These are phyloP conservation scores for Muscidifurax raptorellus DNA, from an alignment of 1,140 invertebrate species.

Conservation along the genomic window DNA sequence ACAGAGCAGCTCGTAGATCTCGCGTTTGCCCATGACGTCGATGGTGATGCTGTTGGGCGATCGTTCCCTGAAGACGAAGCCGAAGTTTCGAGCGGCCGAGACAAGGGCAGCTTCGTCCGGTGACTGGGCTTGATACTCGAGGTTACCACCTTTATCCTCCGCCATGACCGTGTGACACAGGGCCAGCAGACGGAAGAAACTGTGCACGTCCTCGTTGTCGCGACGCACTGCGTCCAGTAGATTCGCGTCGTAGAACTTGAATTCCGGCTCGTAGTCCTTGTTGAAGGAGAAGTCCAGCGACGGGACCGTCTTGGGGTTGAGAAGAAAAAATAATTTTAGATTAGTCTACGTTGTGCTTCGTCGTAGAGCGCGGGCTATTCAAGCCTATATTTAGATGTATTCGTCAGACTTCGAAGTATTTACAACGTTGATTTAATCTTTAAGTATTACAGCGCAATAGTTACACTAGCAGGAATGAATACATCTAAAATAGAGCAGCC, in stretches of 20 bases:
- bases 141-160: slow-evolving; percentile 88
- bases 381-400: background rate
- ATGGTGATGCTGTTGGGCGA: slow-evolving; percentile 96
- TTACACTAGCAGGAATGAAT: slow-evolving; percentile 4
- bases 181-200: slow-evolving; percentile 92
- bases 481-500: background rate
- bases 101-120: slow-evolving; percentile 98
- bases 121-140: slow-evolving; percentile 93
- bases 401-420: background rate
- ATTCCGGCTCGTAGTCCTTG: slow-evolving; percentile 91
- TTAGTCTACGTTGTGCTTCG: background rate
- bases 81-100: slow-evolving; percentile 98
- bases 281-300: slow-evolving; percentile 96
- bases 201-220: slow-evolving; percentile 84
- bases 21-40: slow-evolving; percentile 88
- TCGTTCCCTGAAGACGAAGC: slow-evolving; percentile 97
- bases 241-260: slow-evolving; percentile 94
- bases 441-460: background rate
- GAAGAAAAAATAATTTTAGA: slow-evolving; percentile 15
- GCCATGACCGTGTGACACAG: slow-evolving; percentile 99
- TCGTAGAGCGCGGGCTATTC: background rate
- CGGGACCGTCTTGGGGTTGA: slow-evolving; percentile 77
- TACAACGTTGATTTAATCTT: background rate
- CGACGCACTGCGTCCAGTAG: slow-evolving; percentile 89
- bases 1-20: slow-evolving; percentile 96